A percentile compares a stretch with the other conserved stretches of the same genome.
These are phyloP conservation scores for Cetonia aurata DNA, from an alignment of 2,888 invertebrate genomes.

Conservation along the genomic window DNA sequence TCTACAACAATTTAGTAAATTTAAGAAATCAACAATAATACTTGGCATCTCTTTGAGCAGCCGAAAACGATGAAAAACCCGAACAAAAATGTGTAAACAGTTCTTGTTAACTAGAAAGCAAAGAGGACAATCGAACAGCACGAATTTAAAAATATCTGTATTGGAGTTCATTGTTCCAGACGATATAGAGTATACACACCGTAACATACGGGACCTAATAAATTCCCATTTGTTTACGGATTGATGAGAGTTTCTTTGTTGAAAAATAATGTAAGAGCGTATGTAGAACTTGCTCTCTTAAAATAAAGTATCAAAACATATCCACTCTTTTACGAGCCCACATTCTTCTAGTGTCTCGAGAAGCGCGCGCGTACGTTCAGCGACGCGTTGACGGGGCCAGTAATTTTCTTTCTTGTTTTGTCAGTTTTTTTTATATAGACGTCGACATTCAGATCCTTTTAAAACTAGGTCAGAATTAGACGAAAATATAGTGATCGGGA, in stretches of 20 bases:
- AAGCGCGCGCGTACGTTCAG: slow-evolving; percentile 4
- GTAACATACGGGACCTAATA: slow-evolving; percentile 27
- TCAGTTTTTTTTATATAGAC: slow-evolving; percentile 27
- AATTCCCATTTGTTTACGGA: slow-evolving; percentile 43
- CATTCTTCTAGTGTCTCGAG: slow-evolving; percentile 35
- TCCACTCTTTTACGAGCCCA: slow-evolving; percentile 41
- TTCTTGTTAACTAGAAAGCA: neutral
- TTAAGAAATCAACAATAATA: too few species aligned
- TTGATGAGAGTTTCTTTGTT: slow-evolving; percentile 43
- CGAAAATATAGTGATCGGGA: slow-evolving; percentile 31
- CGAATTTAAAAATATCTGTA: slow-evolving; percentile 35
- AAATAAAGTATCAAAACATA: slow-evolving; percentile 45
- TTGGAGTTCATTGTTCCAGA: slow-evolving; percentile 51
- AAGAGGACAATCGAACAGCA: slow-evolving; percentile 21
- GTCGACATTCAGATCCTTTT: slow-evolving; percentile 28
- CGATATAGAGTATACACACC: slow-evolving; percentile 34
- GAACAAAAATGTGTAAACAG: neutral
- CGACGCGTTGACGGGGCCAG: neutral
- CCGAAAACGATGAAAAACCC: too few species aligned
- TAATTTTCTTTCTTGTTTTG: slow-evolving; percentile 41
- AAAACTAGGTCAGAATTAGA: slow-evolving; percentile 38
- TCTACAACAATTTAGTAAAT: too few species aligned
- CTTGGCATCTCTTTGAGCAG: too few species aligned
- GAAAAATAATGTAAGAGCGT: slow-evolving; percentile 41
- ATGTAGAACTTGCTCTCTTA: slow-evolving; percentile 41